Evolutionary conservation across 2,888 invertebrate genomes (phyloP), one percentile per base, ranked within the genome.

Genomic region (Drosophila gaucha): DNA sequence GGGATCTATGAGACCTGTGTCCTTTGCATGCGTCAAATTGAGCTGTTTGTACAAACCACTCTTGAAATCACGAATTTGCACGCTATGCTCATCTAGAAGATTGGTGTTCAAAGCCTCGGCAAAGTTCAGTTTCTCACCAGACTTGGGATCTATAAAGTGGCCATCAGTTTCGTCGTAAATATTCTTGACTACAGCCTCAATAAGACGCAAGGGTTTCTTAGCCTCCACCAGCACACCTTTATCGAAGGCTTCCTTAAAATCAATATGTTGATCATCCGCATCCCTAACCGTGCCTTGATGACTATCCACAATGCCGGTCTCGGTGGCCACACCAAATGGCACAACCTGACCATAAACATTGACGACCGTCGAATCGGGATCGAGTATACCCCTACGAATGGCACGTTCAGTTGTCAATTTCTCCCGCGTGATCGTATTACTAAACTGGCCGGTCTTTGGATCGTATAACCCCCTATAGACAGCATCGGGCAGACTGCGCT

Each of bases 391-490:
- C 87, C 95, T 94, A 88, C 95, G 95, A 87, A 97, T 95, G 55
- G 98, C 97, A 80, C 95, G 94, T 91, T 96, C 95, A 51, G 96
- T 95, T 73, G 95, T 94, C 67, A 97, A 92, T 89, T 95, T 95
- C 90, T 96, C 96, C 80, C 95, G 95, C n/a, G 95, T 95, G 83
- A 94, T 94, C 2, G 96, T 95, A 90, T 96, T 96, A 33, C 95
- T 95, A 88, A 97, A 96, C 87, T 96, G 95, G 44, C 97, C 97
- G 31, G 96, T 95, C 80, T 94, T 94, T 0, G 96, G 95, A 92
- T 98, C 97, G 88, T 97, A 97, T 70, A 96, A 94, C n/a, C 97
- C 97, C 92, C 96, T 96, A 86, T 96, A 96, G n/a, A 98, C 95
- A 2, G 97, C 97, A 92, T 97, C 97, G 0, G 96, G 96, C 26